Evolutionary conservation across 2,797 vertebrate species (phyloP), one percentile per base, ranked within the genome.

Genomic region (Eutrigla gurnardus): DNA sequence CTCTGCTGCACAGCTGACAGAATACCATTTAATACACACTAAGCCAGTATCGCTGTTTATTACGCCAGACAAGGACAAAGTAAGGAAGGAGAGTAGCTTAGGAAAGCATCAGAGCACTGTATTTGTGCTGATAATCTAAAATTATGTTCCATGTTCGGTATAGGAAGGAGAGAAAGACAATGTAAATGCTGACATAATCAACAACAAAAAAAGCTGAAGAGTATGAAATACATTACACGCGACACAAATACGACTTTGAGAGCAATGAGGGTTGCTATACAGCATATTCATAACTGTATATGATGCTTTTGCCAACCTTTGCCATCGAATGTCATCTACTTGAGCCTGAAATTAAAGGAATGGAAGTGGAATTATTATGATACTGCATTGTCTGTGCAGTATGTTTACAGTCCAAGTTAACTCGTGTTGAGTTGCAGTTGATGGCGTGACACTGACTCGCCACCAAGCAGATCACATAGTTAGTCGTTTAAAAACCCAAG

Each of bases 81-180:
- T 76, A 79, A 67, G 69, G 47, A 81, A 72, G 68, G 49, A 76
- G 69, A 84, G 75, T 63, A 77, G 80, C 73, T 83, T 71, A 75
- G 83, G 79, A 61, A 87, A 86, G 81, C 78, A 77, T 78, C 80
- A 66, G 76, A 83, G 76, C 60, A 77, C 70, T 69, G 50, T 75
- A 65, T 88, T 87, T 88, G 67, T 88, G 86, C 89, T 88, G 86
- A 91, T 88, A 86, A 87, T 89, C 74, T 77, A 70, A 89, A 25
- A 89, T 87, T 80, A 84, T 90, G 80, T 81, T 80, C 72, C 73
- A 84, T 84, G 82, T 88, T 80, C 80, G 33, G 66, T 82, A 77
- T 66, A 69, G 70, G 69, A 78, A 73, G 60, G 49, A 65, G 71
- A 86, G 62, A 73, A 77, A 80, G 75, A 86, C 78, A 82, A 84